Conservation (phyloP, 2,888 invertebrate species). For the Tinea semifulvella region DNA sequence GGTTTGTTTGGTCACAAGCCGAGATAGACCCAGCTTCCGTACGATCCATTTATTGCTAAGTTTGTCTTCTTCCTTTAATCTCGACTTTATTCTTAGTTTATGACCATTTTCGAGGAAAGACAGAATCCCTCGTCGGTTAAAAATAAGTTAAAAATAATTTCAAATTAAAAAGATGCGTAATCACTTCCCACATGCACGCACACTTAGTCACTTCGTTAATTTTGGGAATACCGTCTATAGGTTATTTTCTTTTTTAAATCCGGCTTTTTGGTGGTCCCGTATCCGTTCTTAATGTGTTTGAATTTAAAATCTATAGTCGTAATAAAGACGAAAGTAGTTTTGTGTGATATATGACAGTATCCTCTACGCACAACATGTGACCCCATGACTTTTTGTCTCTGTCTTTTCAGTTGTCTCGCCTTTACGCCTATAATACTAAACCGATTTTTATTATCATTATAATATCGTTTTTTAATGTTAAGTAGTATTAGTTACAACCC, state of each 20-base stretch:
- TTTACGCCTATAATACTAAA: too few species aligned
- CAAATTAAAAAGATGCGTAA: constrained; percentile 32
- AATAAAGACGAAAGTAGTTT: too few species aligned
- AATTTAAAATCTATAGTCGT: constrained; percentile 35
- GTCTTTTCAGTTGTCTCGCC: too few species aligned
- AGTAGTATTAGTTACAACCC: too few species aligned
- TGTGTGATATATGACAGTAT: too few species aligned
- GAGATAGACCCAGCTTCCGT: too few species aligned
- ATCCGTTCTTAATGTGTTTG: constrained; percentile 35
- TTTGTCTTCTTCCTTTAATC: background rate
- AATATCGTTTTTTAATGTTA: too few species aligned
- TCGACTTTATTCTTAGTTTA: background rate
- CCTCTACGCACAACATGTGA: too few species aligned
- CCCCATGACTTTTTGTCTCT: too few species aligned
- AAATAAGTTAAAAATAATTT: constrained; percentile 22
- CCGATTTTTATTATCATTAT: too few species aligned
- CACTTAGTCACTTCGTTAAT: constrained; percentile 42
- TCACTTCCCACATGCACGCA: constrained; percentile 28
- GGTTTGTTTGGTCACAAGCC: too few species aligned
- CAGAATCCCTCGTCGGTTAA: constrained; percentile 25
- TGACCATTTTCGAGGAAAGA: constrained; percentile 20
- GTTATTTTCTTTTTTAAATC: constrained; percentile 9
- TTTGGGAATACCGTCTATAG: constrained; percentile 23
- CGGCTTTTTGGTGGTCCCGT: constrained; percentile 7
- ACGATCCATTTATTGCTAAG: too few species aligned